Conservation (phyloP, 2,113 vertebrate species). For the Lathamus discolor region DNA sequence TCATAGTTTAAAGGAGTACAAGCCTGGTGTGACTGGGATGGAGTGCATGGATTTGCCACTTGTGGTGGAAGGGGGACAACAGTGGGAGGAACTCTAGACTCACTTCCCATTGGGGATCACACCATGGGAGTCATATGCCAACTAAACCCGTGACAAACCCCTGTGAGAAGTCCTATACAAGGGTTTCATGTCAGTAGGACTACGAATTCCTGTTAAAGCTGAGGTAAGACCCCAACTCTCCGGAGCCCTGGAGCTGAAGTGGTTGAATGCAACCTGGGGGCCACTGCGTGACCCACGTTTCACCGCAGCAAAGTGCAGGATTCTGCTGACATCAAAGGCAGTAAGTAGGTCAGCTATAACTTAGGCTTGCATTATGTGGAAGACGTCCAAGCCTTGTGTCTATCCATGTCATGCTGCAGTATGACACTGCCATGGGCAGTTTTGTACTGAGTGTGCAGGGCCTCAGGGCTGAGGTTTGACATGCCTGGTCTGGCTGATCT, state of each 20-base stretch:
- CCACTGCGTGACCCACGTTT: neutral
- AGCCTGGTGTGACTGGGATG: neutral
- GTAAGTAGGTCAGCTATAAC: neutral
- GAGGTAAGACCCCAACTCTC: neutral
- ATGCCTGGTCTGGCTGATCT: neutral
- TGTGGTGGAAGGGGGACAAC: neutral
- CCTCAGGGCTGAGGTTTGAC: neutral
- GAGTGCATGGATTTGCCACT: neutral
- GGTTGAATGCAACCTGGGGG: neutral
- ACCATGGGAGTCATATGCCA: neutral
- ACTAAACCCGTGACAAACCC: neutral
- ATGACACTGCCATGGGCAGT: neutral
- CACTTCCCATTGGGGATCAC: neutral
- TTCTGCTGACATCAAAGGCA: neutral
- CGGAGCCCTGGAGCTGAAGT: neutral
- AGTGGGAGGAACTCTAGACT: neutral
- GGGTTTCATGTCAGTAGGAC: neutral
- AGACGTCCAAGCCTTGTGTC: neutral
- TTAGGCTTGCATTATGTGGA: neutral
- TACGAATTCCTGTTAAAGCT: neutral
- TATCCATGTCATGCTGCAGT: neutral
- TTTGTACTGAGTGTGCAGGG: neutral
- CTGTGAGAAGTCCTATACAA: neutral
- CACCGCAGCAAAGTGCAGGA: neutral
- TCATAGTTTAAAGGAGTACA: neutral